Base-by-base conservation (phyloP, 2,113 vertebrate genomes). In the Psilopogon haemacephalus region DNA sequence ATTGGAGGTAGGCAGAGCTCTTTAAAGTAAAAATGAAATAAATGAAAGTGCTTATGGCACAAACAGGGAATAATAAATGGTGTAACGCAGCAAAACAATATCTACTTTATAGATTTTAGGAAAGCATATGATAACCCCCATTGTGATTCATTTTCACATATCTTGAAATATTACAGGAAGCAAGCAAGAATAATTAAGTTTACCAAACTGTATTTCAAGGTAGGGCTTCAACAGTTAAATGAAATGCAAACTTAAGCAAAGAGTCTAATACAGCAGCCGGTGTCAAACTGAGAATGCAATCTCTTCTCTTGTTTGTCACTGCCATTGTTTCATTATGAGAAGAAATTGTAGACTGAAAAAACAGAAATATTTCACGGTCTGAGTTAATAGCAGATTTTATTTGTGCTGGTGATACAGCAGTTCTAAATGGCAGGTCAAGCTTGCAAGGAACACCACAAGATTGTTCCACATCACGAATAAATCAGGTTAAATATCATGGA, bases 281-380 rank as follows among this genome's bases (percentile, higher is more conserved):
- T 37, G 38, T 93, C 95, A 94, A 95, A 95, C 88, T 78, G 94
- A 64, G 95, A 95, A 94, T 35, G 72, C 73, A 95, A 91, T 92
- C 88, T 90, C 83, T 68, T 35, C 80, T 70, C 86, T 72, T 78
- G 27, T 90, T 94, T 94, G 80, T 86, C 56, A 54, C 65, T 81
- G 70, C 86, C 54, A 18, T 26, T 62, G 76, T 54, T 92, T 94
- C 92, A 84, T 91, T 93, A 90, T 6, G 24, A 90, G 46, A 38
- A 90, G 58, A 84, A 92, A 93, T 11, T 54, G n/a, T 11, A 71
- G 42, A 78, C 16, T 71, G 58, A n/a, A 93, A 90, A 33, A 67
- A 55, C 62, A 95, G 79, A 88, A 93, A 58, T 90, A 84, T 68
- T 96, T 88, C 76, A 81, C 28, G 76, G 79, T 75, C 69, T 32